Percentiles rank a stretch among this genome's conserved stretches.
Conservation (phyloP, 2,113 vertebrate genomes). For the Rhynchomys soricoides region DNA sequence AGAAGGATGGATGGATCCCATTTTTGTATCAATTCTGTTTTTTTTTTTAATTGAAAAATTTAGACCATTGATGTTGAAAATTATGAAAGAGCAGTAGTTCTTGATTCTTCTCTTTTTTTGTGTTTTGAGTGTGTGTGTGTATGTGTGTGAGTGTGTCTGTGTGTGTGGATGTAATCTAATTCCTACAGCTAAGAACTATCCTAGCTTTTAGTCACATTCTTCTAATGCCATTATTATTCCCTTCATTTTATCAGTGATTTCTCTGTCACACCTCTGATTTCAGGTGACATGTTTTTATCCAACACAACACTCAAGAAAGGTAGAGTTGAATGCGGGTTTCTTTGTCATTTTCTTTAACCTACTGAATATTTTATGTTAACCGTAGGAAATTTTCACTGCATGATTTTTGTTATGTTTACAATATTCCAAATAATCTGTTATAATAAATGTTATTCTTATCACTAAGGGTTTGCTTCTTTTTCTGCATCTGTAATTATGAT, state of each 20-base stretch:
- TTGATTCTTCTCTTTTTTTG: neutral
- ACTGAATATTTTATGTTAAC: neutral
- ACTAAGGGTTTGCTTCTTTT: neutral
- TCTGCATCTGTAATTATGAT: neutral
- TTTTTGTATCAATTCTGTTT: neutral
- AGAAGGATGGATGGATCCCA: neutral
- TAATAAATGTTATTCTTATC: neutral
- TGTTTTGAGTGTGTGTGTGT: neutral
- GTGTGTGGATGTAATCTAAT: neutral
- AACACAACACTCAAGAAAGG: neutral
- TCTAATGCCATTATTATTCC: neutral
- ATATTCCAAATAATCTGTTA: neutral
- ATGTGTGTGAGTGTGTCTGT: neutral
- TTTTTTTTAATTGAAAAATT: neutral
- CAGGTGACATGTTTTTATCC: neutral
- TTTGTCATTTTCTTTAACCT: neutral
- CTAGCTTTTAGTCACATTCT: neutral
- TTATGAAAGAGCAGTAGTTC: neutral
- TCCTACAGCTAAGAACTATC: neutral
- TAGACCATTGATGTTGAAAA: neutral
- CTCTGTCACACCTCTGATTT: neutral
- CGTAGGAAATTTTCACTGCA: neutral
- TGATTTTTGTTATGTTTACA: neutral
- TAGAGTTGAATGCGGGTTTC: neutral
- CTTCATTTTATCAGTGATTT: neutral